phyloP scores from a whole-genome alignment of 2,797 vertebrate species.

The Notolabrus celidotus region DNA sequence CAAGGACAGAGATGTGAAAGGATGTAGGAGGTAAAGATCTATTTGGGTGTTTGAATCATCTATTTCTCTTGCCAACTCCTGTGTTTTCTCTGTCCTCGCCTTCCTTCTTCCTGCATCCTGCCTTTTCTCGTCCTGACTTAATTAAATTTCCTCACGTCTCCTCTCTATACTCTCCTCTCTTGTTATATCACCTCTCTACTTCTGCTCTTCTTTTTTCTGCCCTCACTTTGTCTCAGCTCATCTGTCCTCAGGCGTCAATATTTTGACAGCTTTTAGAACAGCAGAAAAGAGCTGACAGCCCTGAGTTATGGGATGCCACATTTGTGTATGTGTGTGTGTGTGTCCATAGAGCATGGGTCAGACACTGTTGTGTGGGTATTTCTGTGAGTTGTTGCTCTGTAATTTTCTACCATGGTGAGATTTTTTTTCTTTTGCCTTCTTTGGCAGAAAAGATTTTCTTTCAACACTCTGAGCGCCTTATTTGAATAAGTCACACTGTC shows the following conservation, averaged over 20 bases:
- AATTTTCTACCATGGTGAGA: background rate
- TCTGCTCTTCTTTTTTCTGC: background rate
- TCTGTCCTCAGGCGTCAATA: constrained; percentile 45
- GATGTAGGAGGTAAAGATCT: background rate
- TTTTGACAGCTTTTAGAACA: constrained; percentile 65
- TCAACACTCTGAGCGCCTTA: background rate
- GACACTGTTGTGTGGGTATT: background rate
- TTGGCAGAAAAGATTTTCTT: background rate
- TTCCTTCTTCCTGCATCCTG: background rate
- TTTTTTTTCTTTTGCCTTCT: background rate
- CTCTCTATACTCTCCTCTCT: background rate
- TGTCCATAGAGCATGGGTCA: background rate
- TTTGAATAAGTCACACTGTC: background rate
- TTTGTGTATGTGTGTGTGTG: constrained; percentile 4
- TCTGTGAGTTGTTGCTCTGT: background rate
- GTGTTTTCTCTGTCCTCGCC: background rate
- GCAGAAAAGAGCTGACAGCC: constrained; percentile 11
- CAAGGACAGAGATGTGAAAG: background rate
- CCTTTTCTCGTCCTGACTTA: background rate
- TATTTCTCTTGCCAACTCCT: background rate
- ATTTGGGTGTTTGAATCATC: background rate
- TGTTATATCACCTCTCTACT: background rate
- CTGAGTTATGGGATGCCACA: constrained; percentile 8
- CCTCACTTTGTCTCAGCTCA: constrained; percentile 21
- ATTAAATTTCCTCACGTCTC: background rate